Conservation (phyloP, 1,140 invertebrate genomes). For the Hylyphantes graminicola region DNA sequence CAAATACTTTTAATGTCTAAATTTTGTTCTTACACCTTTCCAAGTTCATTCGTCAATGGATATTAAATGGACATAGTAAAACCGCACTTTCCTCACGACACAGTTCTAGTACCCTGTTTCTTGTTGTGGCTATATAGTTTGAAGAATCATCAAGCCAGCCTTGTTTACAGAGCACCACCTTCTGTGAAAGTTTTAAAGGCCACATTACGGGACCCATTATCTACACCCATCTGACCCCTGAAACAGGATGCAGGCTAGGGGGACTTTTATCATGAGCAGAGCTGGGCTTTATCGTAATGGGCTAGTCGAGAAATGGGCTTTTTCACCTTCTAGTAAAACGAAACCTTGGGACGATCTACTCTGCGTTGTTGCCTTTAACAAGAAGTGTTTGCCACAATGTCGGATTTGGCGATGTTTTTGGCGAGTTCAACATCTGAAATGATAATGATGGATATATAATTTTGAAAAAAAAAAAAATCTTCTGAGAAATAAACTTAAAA, state of each 20-base stretch:
- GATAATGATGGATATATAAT: not conserved
- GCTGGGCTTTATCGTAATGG: slow-evolving; percentile 29
- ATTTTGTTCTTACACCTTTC: too few species aligned
- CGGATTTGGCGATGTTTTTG: not conserved
- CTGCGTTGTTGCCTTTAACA: slow-evolving; percentile 21
- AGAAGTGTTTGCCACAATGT: slow-evolving; percentile 17
- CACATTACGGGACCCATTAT: slow-evolving; percentile 43
- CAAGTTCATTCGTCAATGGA: too few species aligned
- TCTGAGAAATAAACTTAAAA: not conserved
- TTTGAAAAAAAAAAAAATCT: too few species aligned
- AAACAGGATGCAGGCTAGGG: slow-evolving; percentile 38
- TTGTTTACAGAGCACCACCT: not conserved
- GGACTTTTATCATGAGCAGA: slow-evolving; percentile 28
- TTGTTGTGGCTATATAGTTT: too few species aligned
- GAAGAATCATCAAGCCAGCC: not conserved
- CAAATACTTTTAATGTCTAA: too few species aligned
- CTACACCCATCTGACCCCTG: slow-evolving; percentile 51
- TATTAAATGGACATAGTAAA: too few species aligned
- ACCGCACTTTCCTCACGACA: too few species aligned
- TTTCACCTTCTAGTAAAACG: slow-evolving; percentile 57
- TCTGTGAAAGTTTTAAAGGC: not conserved
- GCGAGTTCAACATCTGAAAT: not conserved
- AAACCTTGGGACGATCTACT: slow-evolving; percentile 6
- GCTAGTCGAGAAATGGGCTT: slow-evolving; percentile 45
- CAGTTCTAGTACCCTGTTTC: too few species aligned